Percentiles rank a stretch among this genome's conserved stretches.
Evolutionary conservation across 2,797 vertebrate genomes (phyloP).

Genomic region (Ctenopoma multispine): DNA sequence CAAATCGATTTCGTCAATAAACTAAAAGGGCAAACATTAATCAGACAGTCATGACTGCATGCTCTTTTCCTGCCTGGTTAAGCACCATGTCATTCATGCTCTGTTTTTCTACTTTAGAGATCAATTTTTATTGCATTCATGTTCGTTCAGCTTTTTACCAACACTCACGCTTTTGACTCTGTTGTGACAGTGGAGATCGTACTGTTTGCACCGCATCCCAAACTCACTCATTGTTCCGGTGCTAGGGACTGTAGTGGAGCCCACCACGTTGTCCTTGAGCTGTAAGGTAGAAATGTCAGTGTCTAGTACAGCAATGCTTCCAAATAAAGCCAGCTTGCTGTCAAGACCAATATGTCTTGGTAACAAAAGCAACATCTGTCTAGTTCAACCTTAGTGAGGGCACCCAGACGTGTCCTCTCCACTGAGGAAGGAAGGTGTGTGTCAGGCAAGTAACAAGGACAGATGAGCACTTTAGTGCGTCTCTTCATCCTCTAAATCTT

Average conservation of each 20-base stretch:
- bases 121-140: constrained; percentile 23
- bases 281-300: constrained; percentile 1
- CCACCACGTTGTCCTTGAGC: constrained; percentile 44
- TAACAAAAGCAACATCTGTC: constrained; percentile 63
- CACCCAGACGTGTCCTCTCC: constrained; percentile 45
- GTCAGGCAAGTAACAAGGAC: constrained; percentile 56
- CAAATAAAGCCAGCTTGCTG: constrained; percentile 52
- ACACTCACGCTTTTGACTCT: constrained; percentile 6
- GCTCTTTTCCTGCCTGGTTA: constrained; percentile 72
- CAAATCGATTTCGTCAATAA: constrained; percentile 67
- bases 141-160: constrained; percentile 22
- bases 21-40: constrained; percentile 69
- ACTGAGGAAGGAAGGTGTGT: constrained; percentile 38
- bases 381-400: constrained; percentile 44
- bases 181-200: background rate
- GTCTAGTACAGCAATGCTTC: constrained; percentile 32
- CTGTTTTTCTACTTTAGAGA: constrained; percentile 43
- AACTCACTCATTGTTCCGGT: background rate
- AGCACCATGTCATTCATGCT: constrained; percentile 55
- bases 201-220: constrained; percentile 18
- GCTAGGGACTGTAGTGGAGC: background rate
- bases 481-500: constrained; percentile 37
- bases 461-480: constrained; percentile 42
- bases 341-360: constrained; percentile 51
- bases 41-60: constrained; percentile 62